Evolutionary conservation across 2,797 vertebrate species (phyloP).

Genomic region (Meda fulgida): DNA sequence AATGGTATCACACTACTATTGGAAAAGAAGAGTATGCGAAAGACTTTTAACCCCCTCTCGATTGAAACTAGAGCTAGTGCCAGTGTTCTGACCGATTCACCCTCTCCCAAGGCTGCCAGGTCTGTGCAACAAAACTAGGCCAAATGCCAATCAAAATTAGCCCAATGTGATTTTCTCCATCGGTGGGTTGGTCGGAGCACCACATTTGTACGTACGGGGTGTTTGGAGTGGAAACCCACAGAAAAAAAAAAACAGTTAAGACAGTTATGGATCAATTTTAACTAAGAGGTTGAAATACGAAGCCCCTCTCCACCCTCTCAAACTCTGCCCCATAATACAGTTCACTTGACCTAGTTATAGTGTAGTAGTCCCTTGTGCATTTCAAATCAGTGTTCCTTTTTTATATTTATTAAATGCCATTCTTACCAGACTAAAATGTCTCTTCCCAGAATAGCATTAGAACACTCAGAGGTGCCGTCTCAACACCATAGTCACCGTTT

Average conservation of each 20-base stretch:
- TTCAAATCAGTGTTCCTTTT: conserved; percentile 47
- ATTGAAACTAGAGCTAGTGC: conserved; percentile 70
- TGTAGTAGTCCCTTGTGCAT: conserved; percentile 26
- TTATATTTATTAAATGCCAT: conserved; percentile 12
- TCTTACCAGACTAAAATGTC: conserved; percentile 59
- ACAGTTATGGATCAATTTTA: conserved; percentile 68
- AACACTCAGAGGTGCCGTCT: neutral
- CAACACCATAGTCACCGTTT: neutral
- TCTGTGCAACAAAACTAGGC: neutral
- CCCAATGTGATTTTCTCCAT: neutral
- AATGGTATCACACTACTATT: neutral
- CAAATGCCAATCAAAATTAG: neutral
- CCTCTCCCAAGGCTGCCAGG: conserved; percentile 32
- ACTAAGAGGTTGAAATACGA: conserved; percentile 71
- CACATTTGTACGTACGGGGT: neutral
- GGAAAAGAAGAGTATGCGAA: neutral
- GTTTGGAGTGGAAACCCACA: no score
- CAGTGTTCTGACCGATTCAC: conserved; percentile 66
- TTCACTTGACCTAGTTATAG: conserved; percentile 39
- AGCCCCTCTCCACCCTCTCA: conserved; percentile 48
- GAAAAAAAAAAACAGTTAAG: conserved; percentile 30
- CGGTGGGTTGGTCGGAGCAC: neutral
- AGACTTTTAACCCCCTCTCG: conserved; percentile 20
- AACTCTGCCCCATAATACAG: conserved; percentile 47
- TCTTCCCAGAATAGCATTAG: conserved; percentile 46